Evolutionary conservation across 2,113 vertebrate species (phyloP), one percentile per base, ranked within the genome.

Genomic region (Plotosus lineatus): DNA sequence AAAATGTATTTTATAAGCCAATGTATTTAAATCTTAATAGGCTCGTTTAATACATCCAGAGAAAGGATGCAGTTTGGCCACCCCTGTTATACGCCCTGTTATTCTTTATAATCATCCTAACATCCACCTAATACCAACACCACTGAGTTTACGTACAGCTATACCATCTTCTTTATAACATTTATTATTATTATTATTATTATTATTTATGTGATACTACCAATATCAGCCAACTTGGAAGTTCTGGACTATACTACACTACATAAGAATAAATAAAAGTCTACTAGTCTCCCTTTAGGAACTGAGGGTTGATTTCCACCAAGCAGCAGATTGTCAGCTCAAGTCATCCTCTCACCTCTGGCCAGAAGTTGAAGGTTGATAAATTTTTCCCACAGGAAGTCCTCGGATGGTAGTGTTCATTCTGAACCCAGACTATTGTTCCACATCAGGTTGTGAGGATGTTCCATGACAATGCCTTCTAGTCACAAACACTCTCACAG

Each of bases 401-500:
- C 40, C 71, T 82, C 88, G 77, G 71, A 66, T 75, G 80, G 50
- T 78, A 51, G 65, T 68, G 55, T 90, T 89, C 88, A 88, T 91
- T 90, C 90, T 87, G 83, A 88, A 90, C 88, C 86, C 74, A 78
- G 82, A 82, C 88, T 87, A 28, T 23, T 53, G 51, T 50, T 44
- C 23, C 61, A 58, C 65, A 56, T 69, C 26, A 15, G 31, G 65
- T 28, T 58, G 65, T 71, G 48, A 46, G 77, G 31, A 33, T 68
- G 60, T 75, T 63, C 40, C 44, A 33, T 3, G 40, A 73, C 26
- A 38, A 19, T 36, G 85, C 77, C 38, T 83, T 82, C 83, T 85
- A 86, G 86, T 89, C 83, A 85, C 50, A 79, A 83, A 79, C 17
- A 46, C 40, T 19, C n/a, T 17, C 8, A 42, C 46, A 38, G 23